phyloP scores from a whole-genome alignment of 1,140 invertebrate genomes.

The Drosophila repleta region DNA sequence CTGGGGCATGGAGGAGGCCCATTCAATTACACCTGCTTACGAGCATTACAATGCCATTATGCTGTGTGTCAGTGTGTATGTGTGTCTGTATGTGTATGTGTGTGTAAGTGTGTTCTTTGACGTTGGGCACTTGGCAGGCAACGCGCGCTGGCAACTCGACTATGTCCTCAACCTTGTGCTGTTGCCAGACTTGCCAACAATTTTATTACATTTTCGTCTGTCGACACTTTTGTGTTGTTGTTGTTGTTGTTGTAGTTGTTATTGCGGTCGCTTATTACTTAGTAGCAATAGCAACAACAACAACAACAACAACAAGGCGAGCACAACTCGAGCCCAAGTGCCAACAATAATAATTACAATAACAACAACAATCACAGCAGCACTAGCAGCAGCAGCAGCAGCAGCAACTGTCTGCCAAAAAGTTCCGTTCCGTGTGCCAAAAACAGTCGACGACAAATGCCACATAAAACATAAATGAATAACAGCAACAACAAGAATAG shows the following conservation, averaged over 20 bases:
- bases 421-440: constrained; percentile 45
- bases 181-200: constrained; percentile 72
- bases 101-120: constrained; percentile 10
- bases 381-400: constrained; percentile 34
- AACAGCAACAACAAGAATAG: constrained; percentile 40
- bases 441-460: constrained; percentile 52
- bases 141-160: constrained; percentile 10
- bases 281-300: constrained; percentile 27
- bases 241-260: constrained; percentile 37
- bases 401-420: constrained; percentile 60
- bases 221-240: constrained; percentile 63
- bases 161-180: constrained; percentile 16
- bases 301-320: constrained; percentile 2
- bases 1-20: constrained; percentile 30
- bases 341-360: constrained; percentile 75
- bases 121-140: constrained; percentile 26
- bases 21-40: constrained; percentile 80
- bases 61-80: constrained; percentile 19
- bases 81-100: constrained; percentile 20
- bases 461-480: constrained; percentile 79
- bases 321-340: constrained; percentile 49
- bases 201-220: constrained; percentile 80
- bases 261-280: constrained; percentile 70
- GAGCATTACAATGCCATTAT: constrained; percentile 55
- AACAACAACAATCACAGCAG: constrained; percentile 59